These are phyloP conservation scores for Hemicentrotus pulcherrimus DNA, from an alignment of 35 echinoderm and acorn worm genomes.

Conservation along the genomic window DNA sequence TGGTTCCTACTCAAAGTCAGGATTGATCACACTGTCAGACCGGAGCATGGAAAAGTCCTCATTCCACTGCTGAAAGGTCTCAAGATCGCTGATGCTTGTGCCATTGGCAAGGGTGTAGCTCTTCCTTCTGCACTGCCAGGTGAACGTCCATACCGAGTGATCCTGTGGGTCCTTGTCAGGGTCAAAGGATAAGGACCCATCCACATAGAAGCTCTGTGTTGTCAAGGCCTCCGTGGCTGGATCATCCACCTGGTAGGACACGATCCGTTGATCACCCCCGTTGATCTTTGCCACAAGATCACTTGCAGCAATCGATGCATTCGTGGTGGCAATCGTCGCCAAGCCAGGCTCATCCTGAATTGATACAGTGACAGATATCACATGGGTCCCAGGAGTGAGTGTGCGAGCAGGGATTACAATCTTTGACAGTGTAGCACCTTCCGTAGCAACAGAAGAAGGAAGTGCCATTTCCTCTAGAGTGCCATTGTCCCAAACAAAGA, in stretches of 20 bases:
- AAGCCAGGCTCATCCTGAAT: conserved; percentile 4
- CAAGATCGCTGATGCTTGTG: background rate
- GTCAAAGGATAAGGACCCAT: background rate
- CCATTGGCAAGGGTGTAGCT: background rate
- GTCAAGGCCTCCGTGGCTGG: background rate
- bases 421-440: background rate
- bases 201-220: background rate
- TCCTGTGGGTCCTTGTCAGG: background rate
- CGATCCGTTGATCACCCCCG: background rate
- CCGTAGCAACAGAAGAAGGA: background rate
- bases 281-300: background rate
- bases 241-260: background rate
- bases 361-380: conserved; percentile 16
- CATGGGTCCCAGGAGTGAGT: background rate
- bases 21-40: conserved; percentile 14
- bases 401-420: background rate
- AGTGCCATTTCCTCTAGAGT: background rate
- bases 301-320: background rate
- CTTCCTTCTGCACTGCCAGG: conserved; percentile 27
- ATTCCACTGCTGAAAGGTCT: conserved; percentile 41
- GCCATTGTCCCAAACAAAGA: background rate
- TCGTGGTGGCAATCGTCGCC: background rate
- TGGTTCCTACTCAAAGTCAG: background rate
- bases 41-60: background rate
- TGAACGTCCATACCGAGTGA: background rate